Conservation (phyloP, 2,797 vertebrate species). For the Carapus acus region DNA sequence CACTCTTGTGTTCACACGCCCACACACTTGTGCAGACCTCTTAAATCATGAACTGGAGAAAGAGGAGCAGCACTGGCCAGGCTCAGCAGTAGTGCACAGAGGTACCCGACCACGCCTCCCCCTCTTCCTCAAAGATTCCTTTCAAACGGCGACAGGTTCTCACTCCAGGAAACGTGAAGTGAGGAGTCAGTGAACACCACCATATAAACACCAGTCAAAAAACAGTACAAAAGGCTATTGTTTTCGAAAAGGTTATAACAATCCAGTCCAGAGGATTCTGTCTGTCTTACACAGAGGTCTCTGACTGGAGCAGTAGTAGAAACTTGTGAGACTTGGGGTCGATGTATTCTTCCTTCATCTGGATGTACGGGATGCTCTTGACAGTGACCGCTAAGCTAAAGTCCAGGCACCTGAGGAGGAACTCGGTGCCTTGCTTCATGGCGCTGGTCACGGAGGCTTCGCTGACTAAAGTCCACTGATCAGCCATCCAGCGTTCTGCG, state of each 20-base stretch:
- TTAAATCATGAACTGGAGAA: constrained; percentile 27
- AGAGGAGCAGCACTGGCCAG: constrained; percentile 32
- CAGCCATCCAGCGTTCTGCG: constrained; percentile 86
- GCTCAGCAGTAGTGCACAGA: constrained; percentile 61
- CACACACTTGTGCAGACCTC: constrained; percentile 16
- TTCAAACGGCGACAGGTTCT: background rate
- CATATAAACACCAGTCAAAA: constrained; percentile 51
- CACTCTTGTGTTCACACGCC: constrained; percentile 21
- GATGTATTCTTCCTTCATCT: constrained; percentile 87
- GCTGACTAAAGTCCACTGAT: constrained; percentile 91
- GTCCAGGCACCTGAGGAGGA: constrained; percentile 89
- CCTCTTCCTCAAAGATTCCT: background rate
- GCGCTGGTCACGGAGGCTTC: constrained; percentile 89
- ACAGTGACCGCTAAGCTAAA: constrained; percentile 88
- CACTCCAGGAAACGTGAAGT: constrained; percentile 31
- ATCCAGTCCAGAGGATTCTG: constrained; percentile 45
- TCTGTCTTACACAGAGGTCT: constrained; percentile 82
- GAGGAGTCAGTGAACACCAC: constrained; percentile 35
- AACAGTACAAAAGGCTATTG: constrained; percentile 57
- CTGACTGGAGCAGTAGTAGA: constrained; percentile 89
- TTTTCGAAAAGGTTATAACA: constrained; percentile 43
- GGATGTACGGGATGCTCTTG: constrained; percentile 89
- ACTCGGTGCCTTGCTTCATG: constrained; percentile 80
- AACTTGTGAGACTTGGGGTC: constrained; percentile 97
- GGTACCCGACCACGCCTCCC: constrained; percentile 40